Conservation (phyloP, 2,888 invertebrate species). For the Drosophila eohydei region DNA sequence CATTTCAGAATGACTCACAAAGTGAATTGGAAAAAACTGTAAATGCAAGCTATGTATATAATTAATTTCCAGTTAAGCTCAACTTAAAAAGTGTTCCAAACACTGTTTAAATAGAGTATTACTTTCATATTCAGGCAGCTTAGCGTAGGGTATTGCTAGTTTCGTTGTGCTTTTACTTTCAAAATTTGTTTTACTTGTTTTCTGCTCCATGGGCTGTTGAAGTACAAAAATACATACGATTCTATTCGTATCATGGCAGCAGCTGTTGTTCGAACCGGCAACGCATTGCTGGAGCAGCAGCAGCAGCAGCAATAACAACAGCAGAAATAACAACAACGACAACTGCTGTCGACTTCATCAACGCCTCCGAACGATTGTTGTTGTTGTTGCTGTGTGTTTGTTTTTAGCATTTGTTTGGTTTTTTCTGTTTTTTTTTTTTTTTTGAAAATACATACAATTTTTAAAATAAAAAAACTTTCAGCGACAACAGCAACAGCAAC, state of each 20-base stretch:
- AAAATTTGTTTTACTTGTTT: conserved; percentile 26
- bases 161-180: conserved; percentile 16
- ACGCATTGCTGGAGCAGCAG: conserved; percentile 34
- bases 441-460: conserved; percentile 45
- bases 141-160: conserved; percentile 21
- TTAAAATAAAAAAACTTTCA: conserved; percentile 35
- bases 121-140: background rate
- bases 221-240: conserved; percentile 60
- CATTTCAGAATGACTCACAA: background rate
- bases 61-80: background rate
- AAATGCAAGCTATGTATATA: background rate
- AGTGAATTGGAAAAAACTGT: background rate
- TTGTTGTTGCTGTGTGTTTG: conserved; percentile 56
- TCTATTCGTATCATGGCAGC: conserved; percentile 59
- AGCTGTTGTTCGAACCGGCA: conserved; percentile 61
- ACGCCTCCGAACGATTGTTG: conserved; percentile 54
- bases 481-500: conserved; percentile 25
- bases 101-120: background rate
- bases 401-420: conserved; percentile 63
- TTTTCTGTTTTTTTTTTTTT: conserved; percentile 22
- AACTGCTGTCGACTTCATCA: conserved; percentile 67
- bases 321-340: conserved; percentile 23
- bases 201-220: conserved; percentile 48
- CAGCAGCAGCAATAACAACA: conserved; percentile 26
- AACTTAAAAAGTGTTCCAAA: background rate